Evolutionary conservation across 1,140 invertebrate genomes (phyloP).

Genomic region (Zaprionus camerounensis): DNA sequence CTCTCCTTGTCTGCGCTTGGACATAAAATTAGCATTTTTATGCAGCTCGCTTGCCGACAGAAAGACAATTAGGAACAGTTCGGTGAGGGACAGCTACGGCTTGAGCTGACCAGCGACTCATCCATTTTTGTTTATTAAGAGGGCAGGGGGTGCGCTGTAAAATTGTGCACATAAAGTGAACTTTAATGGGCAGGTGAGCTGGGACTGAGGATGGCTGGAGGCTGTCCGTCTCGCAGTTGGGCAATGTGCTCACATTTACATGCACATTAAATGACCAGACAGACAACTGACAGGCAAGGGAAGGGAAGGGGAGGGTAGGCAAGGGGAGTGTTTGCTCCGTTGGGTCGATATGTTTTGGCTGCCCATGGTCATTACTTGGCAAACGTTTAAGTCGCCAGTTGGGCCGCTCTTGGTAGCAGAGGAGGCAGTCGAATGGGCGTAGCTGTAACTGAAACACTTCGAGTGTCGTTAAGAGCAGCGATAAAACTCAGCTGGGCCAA

Average conservation of each 20-base stretch:
- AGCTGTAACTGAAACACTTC: conserved; percentile 62
- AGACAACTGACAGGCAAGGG: conserved; percentile 29
- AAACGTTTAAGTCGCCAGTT: conserved; percentile 54
- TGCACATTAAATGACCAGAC: conserved; percentile 71
- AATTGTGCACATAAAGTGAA: conserved; percentile 72
- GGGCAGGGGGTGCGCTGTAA: conserved; percentile 36
- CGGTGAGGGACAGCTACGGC: conserved; percentile 17
- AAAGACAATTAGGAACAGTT: conserved; percentile 62
- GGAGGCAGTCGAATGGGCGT: not conserved
- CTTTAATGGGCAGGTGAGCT: conserved; percentile 61
- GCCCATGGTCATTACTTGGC: conserved; percentile 69
- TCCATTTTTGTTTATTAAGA: conserved; percentile 34
- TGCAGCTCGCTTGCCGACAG: conserved; percentile 44
- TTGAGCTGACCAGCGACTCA: conserved; percentile 24
- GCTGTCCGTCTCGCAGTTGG: conserved; percentile 18
- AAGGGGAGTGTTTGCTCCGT: not conserved
- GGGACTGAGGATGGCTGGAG: too few species aligned
- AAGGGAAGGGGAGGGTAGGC: not conserved
- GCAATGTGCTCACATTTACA: conserved; percentile 69
- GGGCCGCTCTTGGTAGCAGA: too few species aligned
- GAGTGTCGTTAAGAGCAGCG: conserved; percentile 77
- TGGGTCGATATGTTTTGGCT: conserved; percentile 48
- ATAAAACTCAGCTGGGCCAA: conserved; percentile 73
- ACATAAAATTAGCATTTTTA: conserved; percentile 81
- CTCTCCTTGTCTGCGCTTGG: conserved; percentile 12